Evolutionary conservation across 2,797 vertebrate species (phyloP), one percentile per base, ranked within the genome.

Genomic region (Falco peregrinus): DNA sequence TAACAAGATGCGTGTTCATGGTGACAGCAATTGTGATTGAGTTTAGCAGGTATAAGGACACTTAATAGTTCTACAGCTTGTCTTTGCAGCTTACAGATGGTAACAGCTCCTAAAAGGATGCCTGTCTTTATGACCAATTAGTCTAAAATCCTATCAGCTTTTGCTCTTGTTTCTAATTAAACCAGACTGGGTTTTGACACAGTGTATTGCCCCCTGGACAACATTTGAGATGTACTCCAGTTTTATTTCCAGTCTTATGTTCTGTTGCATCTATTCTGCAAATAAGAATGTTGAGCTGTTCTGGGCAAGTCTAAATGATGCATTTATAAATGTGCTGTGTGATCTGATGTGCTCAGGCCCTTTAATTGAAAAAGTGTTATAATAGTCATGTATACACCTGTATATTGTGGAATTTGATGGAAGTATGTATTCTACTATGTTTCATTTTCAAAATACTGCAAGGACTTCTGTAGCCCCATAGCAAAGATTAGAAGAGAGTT

Each of bases 161-260:
- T 69, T 84, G 26, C 60, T 91, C 81, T 83, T 90, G 60, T 96
- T 97, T 91, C 90, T 92, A 87, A 92, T 96, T 95, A 93, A 93
- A 81, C 73, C 76, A 83, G 31, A 56, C 73, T 86, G n/a, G 1
- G 4, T 90, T 95, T 92, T 88, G 81, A 76, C 89, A 81, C 48
- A 74, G 9, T 48, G 16, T 85, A 43, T 88, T 92, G 82, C 24
- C 86, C 48, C 12, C 26, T 69, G 77, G 91, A 90, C 69, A 91
- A 16, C 29, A 24, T 13, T 59, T 1, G 2, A 93, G 48, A 75
- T 91, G 31, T 83, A 90, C 67, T 93, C 17, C 20, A 18, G 29
- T 87, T 94, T 93, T 91, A 64, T 75, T 76, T 96, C 47, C 37
- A 56, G 0, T 84, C 48, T 86, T 67, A 48, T 5, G 24, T 84